Evolutionary conservation across 2,113 vertebrate species (phyloP), one percentile per base, ranked within the genome.

Genomic region (Tachysurus fulvidraco): DNA sequence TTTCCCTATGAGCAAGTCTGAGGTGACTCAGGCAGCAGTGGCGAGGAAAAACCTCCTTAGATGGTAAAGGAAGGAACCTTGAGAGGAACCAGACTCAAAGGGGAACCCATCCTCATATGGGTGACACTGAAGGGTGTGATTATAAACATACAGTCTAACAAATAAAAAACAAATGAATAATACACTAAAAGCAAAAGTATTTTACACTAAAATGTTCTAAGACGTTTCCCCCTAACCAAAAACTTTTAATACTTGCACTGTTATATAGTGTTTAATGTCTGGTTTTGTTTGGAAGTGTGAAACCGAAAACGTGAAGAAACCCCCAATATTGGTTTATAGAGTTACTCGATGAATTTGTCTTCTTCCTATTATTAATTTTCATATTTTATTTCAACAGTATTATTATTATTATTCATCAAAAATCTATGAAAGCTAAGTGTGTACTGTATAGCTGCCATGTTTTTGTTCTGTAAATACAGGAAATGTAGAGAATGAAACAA

Each of bases 391-490:
- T 36, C 36, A 36, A 36, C 36, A 36, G 36, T 36, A 36, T 36
- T 71, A 74, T 79, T 78, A 21, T 36, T 69, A 36, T 71, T 74
- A 41, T 67, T 81, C 41, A 6, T 60, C 17, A 73, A 52, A n/a
- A n/a, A 14, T 80, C 36, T 52, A 11, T 82, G 79, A 57, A 74
- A 30, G 62, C 11, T 78, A 76, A 50, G 62, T 44, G 77, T 69
- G 46, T 50, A 80, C 41, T 36, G 62, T 41, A 80, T 25, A 67
- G 76, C 23, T 30, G 4, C 19, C 44, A 36, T 62, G 71, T 44
- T 78, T 17, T 67, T 83, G 55, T 30, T 67, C 60, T 83, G 86
- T 87, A 87, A 83, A 87, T 87, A 83, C 60, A 67, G 36, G 30
- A 87, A 83, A 60, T 30, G 28, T 62, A 19, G 28, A 83, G 71